A percentile compares a stretch with the other conserved stretches of the same genome.
phyloP scores from a whole-genome alignment of 2,113 vertebrate genomes.

The Tetrax tetrax region DNA sequence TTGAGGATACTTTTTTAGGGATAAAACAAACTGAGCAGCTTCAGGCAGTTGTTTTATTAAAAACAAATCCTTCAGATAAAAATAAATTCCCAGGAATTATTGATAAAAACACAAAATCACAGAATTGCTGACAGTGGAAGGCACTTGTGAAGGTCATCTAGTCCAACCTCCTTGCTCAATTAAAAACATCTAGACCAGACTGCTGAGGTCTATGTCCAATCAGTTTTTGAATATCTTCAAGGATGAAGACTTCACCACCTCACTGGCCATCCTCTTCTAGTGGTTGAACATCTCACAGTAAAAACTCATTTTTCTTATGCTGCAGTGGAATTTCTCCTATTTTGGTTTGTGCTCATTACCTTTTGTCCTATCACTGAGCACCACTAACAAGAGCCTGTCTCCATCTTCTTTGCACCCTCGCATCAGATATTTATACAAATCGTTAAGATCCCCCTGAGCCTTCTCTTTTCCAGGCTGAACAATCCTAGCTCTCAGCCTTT shows the following conservation, averaged over 20 bases:
- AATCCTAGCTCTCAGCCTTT: not conserved
- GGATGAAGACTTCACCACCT: not conserved
- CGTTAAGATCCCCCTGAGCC: fast-evolving
- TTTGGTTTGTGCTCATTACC: not conserved
- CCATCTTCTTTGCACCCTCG: not conserved
- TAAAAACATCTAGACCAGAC: not conserved
- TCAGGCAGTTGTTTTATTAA: not conserved
- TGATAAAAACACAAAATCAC: not conserved
- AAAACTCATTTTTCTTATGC: not conserved
- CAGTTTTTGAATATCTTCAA: not conserved
- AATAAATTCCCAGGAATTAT: not conserved
- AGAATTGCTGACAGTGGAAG: not conserved
- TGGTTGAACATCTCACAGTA: not conserved
- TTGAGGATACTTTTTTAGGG: not conserved
- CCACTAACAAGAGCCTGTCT: not conserved
- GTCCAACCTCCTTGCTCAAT: fast-evolving
- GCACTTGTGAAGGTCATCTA: not conserved
- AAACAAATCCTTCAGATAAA: not conserved
- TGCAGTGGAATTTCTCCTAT: not conserved
- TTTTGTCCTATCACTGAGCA: not conserved
- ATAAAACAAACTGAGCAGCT: not conserved
- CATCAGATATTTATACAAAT: not conserved
- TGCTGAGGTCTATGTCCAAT: fast-evolving
- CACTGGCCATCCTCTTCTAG: not conserved
- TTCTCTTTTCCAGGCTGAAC: not conserved